These are phyloP conservation scores for Pharmacophagus antenor DNA, from an alignment of 2,888 invertebrate genomes.

Conservation along the genomic window DNA sequence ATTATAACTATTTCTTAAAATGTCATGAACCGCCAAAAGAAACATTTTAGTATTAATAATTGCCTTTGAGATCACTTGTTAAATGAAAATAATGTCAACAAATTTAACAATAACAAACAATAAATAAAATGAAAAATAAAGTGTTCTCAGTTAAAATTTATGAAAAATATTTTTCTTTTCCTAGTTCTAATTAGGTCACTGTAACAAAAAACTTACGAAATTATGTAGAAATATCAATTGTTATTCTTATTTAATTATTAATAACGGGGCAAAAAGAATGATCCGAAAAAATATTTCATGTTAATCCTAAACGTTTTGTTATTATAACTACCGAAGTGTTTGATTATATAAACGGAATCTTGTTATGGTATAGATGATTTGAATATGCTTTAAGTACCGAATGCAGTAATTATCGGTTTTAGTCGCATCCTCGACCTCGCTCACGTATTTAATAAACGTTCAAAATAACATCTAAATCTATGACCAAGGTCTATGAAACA, in stretches of 20 bases:
- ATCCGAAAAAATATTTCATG: neutral
- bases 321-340: neutral
- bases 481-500: conserved; percentile 13
- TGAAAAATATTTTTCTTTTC: too few species aligned
- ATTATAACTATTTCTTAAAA: too few species aligned
- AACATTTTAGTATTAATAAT: too few species aligned
- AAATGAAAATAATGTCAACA: too few species aligned
- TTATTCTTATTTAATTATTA: neutral
- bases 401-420: conserved; percentile 21
- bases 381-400: conserved; percentile 6
- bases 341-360: conserved; percentile 9
- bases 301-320: conserved; percentile 1
- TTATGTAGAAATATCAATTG: too few species aligned
- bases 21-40: too few species aligned
- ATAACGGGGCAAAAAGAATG: neutral
- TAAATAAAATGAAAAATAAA: too few species aligned
- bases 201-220: too few species aligned
- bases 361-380: conserved; percentile 5
- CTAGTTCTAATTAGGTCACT: too few species aligned
- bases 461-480: conserved; percentile 15
- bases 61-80: too few species aligned
- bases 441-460: conserved; percentile 13
- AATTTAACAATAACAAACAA: too few species aligned
- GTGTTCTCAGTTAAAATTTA: too few species aligned
- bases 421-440: conserved; percentile 16